Base-by-base conservation (phyloP, 2,888 invertebrate species). In the Calephelis perditalis region DNA sequence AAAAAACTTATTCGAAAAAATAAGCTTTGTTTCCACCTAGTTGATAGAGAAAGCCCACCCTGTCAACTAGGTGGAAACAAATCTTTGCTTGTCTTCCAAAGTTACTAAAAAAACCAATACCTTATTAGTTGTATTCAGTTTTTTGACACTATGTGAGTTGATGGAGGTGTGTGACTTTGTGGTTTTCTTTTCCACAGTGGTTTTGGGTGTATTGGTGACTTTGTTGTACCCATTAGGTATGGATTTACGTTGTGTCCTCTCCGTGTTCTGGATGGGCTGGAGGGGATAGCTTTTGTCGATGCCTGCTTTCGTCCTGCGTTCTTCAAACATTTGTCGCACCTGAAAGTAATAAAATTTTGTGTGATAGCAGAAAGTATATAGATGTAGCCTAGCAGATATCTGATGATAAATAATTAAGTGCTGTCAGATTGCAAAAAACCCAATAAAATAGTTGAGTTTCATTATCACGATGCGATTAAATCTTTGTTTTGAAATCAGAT, bases 321-420 rank as follows among this genome's bases (percentile, higher is more conserved):
- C 96, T 74, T 96, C 95, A 74, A 96, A 96, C 95, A 96, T 95
- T 86, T 96, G 96, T 11, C 96, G 93, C 40, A 96, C 96, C 94
- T 94, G 75, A 5, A 64, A 58, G 8, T 40, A 7, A 40, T 37
- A 7, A 6, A 5, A 2, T 52, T 54, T 43, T 12, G 54, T 7
- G 3, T 26, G 26, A 26, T 26, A 26, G 26, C 26, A 26, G 26
- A 26, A 26, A 26, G 26, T 26, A 26, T 26, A 4, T 26, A 26
- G 26, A 26, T 26, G 3, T 26, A 26, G 26, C 26, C 26, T 3
- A 26, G 26, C 26, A 26, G 26, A 26, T 26, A 26, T 26, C 26
- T 4, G 26, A 26, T 26, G 26, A 26, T 26, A 26, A 26, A 26
- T 26, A 26, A 26, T 26, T 26, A 26, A 26, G 26, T 3, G 26